Percentiles rank a stretch among this genome's conserved stretches.
Evolutionary conservation across 1,140 invertebrate genomes (phyloP).

Genomic region (Drosophila pseudoananassae): DNA sequence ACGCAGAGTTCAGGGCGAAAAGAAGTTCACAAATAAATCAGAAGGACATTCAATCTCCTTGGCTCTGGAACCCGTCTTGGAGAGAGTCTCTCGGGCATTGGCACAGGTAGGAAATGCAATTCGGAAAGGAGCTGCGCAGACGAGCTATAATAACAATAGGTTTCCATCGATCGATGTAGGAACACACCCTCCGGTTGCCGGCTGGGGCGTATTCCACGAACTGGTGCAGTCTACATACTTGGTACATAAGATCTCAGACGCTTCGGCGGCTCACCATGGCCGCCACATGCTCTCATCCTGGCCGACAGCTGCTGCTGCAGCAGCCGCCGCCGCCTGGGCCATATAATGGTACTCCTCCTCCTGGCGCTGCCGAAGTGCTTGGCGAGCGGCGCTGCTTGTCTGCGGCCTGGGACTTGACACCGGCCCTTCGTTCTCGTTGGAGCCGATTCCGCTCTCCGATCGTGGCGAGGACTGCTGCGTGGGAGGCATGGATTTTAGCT

Average conservation of each 20-base stretch:
- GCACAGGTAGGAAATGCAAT: slow-evolving; percentile 74
- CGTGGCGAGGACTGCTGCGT: slow-evolving; percentile 70
- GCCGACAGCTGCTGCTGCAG: slow-evolving; percentile 38
- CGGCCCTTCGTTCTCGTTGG: slow-evolving; percentile 62
- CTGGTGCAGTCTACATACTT: slow-evolving; percentile 70
- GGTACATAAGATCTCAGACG: slow-evolving; percentile 65
- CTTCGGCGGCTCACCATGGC: slow-evolving; percentile 59
- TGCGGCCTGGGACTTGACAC: slow-evolving; percentile 66
- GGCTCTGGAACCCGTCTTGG: slow-evolving; percentile 26
- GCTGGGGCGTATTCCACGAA: slow-evolving; percentile 42
- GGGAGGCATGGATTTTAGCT: slow-evolving; percentile 61
- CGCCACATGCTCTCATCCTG: slow-evolving; percentile 80
- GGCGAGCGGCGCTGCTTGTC: slow-evolving; percentile 66
- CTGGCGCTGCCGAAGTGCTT: slow-evolving; percentile 65
- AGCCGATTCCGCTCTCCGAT: slow-evolving; percentile 70
- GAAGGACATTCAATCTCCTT: slow-evolving; percentile 29
- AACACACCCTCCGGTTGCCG: slow-evolving; percentile 33
- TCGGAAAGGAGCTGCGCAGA: slow-evolving; percentile 41
- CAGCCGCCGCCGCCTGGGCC: slow-evolving; percentile 54
- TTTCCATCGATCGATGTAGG: slow-evolving; percentile 17
- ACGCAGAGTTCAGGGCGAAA: slow-evolving; percentile 56
- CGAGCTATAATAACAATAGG: slow-evolving; percentile 57
- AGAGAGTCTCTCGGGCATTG: slow-evolving; percentile 70
- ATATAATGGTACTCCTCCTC: slow-evolving; percentile 69
- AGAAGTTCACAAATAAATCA: slow-evolving; percentile 43